Conservation (phyloP, 1,140 invertebrate species). For the Asbolus verrucosus region DNA sequence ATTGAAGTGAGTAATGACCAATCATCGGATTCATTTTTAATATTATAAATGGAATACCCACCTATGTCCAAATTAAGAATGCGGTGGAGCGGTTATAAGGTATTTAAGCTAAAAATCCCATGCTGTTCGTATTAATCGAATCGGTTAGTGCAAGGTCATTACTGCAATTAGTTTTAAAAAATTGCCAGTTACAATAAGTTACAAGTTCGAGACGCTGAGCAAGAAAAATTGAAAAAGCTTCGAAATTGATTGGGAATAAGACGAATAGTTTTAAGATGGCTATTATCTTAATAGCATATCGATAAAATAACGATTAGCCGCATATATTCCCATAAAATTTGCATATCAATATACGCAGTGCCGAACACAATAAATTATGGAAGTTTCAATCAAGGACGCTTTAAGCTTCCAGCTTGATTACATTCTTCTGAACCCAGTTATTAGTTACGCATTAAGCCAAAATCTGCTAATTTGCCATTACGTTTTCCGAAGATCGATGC, state of each 20-base stretch:
- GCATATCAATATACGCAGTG: too few species aligned
- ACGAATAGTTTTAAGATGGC: too few species aligned
- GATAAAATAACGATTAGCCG: too few species aligned
- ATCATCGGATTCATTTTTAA: background rate
- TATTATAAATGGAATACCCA: background rate
- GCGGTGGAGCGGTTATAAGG: background rate
- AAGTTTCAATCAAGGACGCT: background rate
- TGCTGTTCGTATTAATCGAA: slow-evolving; percentile 11
- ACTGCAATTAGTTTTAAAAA: background rate
- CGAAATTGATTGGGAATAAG: too few species aligned
- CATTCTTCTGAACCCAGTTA: background rate
- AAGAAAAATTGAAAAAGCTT: too few species aligned
- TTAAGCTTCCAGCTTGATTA: background rate
- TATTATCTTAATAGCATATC: too few species aligned
- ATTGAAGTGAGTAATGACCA: slow-evolving; percentile 7
- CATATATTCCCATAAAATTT: too few species aligned
- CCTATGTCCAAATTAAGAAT: slow-evolving; percentile 26
- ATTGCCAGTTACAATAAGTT: too few species aligned
- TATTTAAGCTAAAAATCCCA: slow-evolving; percentile 8
- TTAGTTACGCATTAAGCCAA: slow-evolving; percentile 7
- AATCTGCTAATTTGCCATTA: too few species aligned
- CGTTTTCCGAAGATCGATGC: too few species aligned
- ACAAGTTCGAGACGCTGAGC: too few species aligned
- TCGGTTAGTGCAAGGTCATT: slow-evolving; percentile 8
- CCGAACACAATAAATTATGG: background rate